Base-by-base conservation (phyloP, 2,888 invertebrate species). In the Eutolmus rufibarbis region DNA sequence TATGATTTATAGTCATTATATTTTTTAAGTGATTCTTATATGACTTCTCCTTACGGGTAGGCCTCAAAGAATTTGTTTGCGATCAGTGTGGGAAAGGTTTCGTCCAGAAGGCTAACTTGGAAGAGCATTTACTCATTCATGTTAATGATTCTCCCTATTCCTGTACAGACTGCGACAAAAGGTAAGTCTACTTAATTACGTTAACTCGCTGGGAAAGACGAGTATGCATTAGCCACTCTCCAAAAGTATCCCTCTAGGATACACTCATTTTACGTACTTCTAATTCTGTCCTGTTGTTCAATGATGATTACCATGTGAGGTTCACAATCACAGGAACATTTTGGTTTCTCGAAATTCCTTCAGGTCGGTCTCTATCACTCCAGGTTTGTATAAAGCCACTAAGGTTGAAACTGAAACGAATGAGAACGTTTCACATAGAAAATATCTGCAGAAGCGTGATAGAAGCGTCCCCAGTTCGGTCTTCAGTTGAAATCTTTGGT, bases 61-160 rank as follows among this genome's bases (percentile, higher is more conserved):
- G 90, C 86, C 43, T 88, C 1, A 90, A 90, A 66, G 90, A 90
- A 23, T 94, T 93, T 89, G 90, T 90, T 0, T 95, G 95, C 89
- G 90, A 91, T 19, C 89, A 91, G 2, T 95, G 95, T 89, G 93
- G 92, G 0, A 93, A 93, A 87, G 91, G 90, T 1, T 95, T 94
- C 90, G 90, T 90, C 14, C 92, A 93, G 12, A 93, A 93, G 85
- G 91, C 91, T 46, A 94, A 94, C 89, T 90, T 94, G 89, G 91
- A 93, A 76, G 91, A 94, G 0, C 95, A 95, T 90, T 90, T 91
- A 87, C 91, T 93, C 40, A 93, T 94, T 87, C 95, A 95, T 90
- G 88, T 91, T 1, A 91, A 91, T 0, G 93, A 92, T 0, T 93
- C 92, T 89, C 91, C 91, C 0, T 93, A 91, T 90, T 89, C 90